Evolutionary conservation across 1,140 invertebrate genomes (phyloP), one percentile per base, ranked within the genome.

Genomic region (Caenorhabditis elegans): DNA sequence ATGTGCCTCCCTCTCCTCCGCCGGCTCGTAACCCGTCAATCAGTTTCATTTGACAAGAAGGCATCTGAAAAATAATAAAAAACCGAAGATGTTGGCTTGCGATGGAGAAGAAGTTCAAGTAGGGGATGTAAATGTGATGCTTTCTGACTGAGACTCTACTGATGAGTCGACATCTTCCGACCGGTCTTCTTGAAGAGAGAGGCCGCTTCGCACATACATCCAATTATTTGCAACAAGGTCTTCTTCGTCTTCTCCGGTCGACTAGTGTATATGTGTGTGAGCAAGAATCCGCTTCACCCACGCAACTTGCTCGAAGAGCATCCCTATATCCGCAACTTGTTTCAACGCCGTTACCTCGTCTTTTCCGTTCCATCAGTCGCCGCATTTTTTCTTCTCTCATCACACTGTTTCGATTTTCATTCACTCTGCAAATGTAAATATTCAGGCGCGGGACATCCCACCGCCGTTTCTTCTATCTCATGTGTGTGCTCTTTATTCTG

Each of bases 21-120:
- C 31, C 55, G 55, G n/a, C 79, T 60, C 79, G 70, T 70, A 70
- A 75, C 60, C 60, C 34, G 60, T 70, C 60, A 70, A 70, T 70
- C 60, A 70, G 60, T 39, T 34, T 39, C 60, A 70, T 70, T 70
- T 70, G 60, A 70, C 60, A 70, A 39, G 60, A 70, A 70, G 60
- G 60, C 60, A 39, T 70, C 60, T 70, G 60, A 70, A 70, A 70
- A 65, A 70, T 31, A 65, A 70, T 31, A 70, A 22, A 13, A n/a
- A 36, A 34, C 28, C 17, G 34, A 24, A 8, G 60, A 31, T 70
- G 60, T 24, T n/a, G 28, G 11, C n/a, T 10, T 34, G 8, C 28
- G 17, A 70, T n/a, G 60, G 8, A 70, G 34, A 36, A 70, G 60
- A 39, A 70, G 60, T 70, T 70, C 60, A 70, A 70, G 60, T 70